Evolutionary conservation across 2,113 vertebrate genomes (phyloP), one percentile per base, ranked within the genome.

Genomic region (Psilopsiagon aurifrons): DNA sequence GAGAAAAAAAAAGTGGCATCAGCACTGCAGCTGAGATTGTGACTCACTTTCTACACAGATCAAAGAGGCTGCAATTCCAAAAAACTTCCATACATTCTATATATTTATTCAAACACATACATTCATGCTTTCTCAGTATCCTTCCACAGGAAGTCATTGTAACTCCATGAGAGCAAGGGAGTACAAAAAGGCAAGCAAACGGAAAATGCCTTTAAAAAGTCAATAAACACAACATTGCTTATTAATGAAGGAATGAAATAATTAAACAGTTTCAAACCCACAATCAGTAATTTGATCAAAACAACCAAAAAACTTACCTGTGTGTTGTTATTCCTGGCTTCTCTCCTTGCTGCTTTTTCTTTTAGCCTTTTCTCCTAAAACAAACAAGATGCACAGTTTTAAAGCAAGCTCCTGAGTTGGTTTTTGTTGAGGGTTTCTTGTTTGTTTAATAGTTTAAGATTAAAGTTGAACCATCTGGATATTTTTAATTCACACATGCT

Each of bases 291-390:
- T 47, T 77, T 83, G 37, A 92, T 74, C 12, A 52, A 95, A 95
- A 87, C 7, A 90, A 84, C 29, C 70, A 37, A 93, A 97, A 27
- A 5, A 18, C 97, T 97, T 98, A 99, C 98, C 98, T 98, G 95
- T 66, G 97, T 55, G 2, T 89, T 95, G 88, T 81, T 97, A 92
- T 97, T 98, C 79, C 92, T 98, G 55, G 98, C 97, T 95, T 98
- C 98, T 97, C 98, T 98, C 84, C 98, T 98, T 63, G 98, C 98
- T 77, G 98, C 98, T 84, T 98, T 99, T 95, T 99, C 98, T 90
- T 98, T 98, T 18, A 99, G 95, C 39, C 98, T 97, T 92, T 98
- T 99, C 90, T 99, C 98, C 98, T 99, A 83, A 41, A 98, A 81
- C 18, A 96, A 88, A 97, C 39, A 93, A 96, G 37, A 92, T 33